Percentiles rank a stretch among this genome's conserved stretches.
phyloP scores from a whole-genome alignment of 1,140 invertebrate species.

The Zaprionus gabonicus region DNA sequence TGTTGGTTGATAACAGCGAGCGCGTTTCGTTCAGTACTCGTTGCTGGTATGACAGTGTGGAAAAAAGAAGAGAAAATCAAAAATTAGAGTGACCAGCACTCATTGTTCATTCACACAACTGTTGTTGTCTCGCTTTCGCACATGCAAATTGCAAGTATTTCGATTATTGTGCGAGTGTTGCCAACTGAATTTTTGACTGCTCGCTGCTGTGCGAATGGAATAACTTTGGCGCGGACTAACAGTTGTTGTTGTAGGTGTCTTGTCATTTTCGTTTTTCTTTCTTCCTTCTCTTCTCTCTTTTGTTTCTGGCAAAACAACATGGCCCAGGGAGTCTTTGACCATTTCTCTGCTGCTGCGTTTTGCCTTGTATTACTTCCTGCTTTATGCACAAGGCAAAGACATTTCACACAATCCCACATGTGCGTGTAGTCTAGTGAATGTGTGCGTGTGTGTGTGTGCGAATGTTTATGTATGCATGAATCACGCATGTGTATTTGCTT shows the following conservation, averaged over 20 bases:
- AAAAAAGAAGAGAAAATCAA: conserved; percentile 15
- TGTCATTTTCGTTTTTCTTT: conserved; percentile 22
- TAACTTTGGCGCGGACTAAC: conserved; percentile 70
- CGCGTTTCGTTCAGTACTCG: conserved; percentile 39
- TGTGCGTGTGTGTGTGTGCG: conserved; percentile 1
- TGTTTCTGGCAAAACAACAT: conserved; percentile 34
- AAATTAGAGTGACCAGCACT: conserved; percentile 37
- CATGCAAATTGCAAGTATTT: conserved; percentile 36
- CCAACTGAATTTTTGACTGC: conserved; percentile 65
- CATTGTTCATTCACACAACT: conserved; percentile 22
- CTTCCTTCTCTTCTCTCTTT: conserved; percentile 1
- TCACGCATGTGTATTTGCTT: conserved; percentile 41
- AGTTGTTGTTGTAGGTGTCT: conserved; percentile 64
- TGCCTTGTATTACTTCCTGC: conserved; percentile 68
- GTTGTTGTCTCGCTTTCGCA: conserved; percentile 48
- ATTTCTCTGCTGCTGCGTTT: conserved; percentile 42
- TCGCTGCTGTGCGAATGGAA: conserved; percentile 39
- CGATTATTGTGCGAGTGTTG: conserved; percentile 52
- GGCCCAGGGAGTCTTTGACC: conserved; percentile 46
- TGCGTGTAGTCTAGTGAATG: conserved; percentile 3
- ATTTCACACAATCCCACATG: conserved; percentile 9
- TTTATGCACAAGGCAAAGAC: conserved; percentile 32
- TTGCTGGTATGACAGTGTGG: conserved; percentile 16
- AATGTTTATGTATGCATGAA: conserved; percentile 39
- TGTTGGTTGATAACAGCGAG: conserved; percentile 57